phyloP scores from a whole-genome alignment of 1,140 invertebrate genomes.

The Musca domestica region DNA sequence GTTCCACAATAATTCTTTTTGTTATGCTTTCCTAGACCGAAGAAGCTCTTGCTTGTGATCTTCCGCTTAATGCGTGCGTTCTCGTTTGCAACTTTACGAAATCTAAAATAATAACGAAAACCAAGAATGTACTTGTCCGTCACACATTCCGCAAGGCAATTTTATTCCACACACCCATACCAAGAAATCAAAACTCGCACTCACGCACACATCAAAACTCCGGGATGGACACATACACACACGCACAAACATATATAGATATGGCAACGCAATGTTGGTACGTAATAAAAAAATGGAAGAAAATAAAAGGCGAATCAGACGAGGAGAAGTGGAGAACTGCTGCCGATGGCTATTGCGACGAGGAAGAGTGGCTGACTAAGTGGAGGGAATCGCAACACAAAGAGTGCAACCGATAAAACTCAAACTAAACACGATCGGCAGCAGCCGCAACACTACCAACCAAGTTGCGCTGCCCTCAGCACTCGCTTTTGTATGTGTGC shows the following conservation, averaged over 20 bases:
- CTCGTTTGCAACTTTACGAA: slow-evolving; percentile 19
- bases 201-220: background rate
- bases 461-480: background rate
- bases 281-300: background rate
- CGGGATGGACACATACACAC: background rate
- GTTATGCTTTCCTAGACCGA: no score
- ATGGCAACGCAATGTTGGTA: background rate
- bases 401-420: background rate
- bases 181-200: background rate
- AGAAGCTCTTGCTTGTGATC: background rate
- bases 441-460: no score
- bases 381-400: background rate
- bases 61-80: slow-evolving; percentile 13
- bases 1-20: no score
- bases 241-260: background rate
- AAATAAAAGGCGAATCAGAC: background rate
- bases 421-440: slow-evolving; percentile 6
- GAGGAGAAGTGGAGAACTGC: background rate
- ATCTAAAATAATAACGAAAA: slow-evolving; percentile 7
- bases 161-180: background rate
- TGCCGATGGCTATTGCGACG: background rate
- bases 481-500: no score
- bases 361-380: background rate
- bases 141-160: slow-evolving; percentile 2
- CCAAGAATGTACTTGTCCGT: slow-evolving; percentile 13